phyloP scores from a whole-genome alignment of 2,888 invertebrate genomes.

The Parelbella ahira region DNA sequence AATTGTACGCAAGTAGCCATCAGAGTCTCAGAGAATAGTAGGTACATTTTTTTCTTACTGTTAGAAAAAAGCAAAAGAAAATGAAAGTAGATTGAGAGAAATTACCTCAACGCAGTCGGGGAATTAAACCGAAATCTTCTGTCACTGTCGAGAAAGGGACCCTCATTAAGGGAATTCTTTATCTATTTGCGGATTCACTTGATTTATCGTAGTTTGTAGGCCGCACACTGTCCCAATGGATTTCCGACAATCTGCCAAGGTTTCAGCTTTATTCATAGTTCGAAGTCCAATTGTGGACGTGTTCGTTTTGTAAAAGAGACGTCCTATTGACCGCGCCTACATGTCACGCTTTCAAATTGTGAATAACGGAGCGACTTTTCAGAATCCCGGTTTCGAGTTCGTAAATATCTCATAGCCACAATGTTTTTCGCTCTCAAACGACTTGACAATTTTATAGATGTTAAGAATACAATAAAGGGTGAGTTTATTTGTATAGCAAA shows the following conservation, averaged over 20 bases:
- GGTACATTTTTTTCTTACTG: too few species aligned
- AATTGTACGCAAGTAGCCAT: too few species aligned
- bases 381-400: too few species aligned
- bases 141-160: constrained; percentile 14
- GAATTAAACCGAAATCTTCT: constrained; percentile 12
- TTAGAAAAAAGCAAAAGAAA: too few species aligned
- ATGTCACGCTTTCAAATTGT: constrained; percentile 14
- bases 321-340: constrained; percentile 14
- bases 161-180: constrained; percentile 18
- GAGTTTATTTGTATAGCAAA: too few species aligned
- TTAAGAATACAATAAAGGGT: too few species aligned
- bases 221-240: constrained; percentile 4
- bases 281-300: constrained; percentile 16
- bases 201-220: constrained; percentile 19
- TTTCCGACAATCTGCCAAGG: constrained; percentile 7
- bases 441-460: too few species aligned
- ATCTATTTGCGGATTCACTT: constrained; percentile 12
- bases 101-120: constrained; percentile 1
- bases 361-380: too few species aligned
- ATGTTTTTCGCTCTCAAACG: too few species aligned
- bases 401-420: too few species aligned
- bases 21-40: too few species aligned
- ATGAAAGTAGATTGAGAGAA: constrained; percentile 4
- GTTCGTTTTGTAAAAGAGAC: constrained; percentile 8
- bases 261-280: constrained; percentile 18